Evolutionary conservation across 2,888 invertebrate genomes (phyloP), one percentile per base, ranked within the genome.

Genomic region (Epistrophe eligans): DNA sequence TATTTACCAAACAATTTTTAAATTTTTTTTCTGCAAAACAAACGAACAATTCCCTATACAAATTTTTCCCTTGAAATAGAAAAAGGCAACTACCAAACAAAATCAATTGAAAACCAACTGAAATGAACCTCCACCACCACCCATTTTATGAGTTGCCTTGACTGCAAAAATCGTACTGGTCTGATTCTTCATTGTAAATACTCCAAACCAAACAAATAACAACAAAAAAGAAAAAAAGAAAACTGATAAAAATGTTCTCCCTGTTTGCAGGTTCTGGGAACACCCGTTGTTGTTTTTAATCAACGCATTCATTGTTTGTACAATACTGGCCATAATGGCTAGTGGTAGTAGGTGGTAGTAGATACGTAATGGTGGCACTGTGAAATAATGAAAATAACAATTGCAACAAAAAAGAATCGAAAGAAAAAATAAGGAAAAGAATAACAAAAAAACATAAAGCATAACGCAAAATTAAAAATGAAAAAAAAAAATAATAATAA

Each of bases 221-320:
- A 77, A 52, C 2, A 15, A 58, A 58, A 19, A 38, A 24, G n/a
- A 38, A 15, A 15, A 48, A 74, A 57, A 45, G 62, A 79, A 64
- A 66, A 82, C 66, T 57, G 67, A 70, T 70, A 70, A 70, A 70
- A 70, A 40, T 52, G 7, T 50, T 73, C 67, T 64, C 66, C 60
- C 64, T 72, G 40, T 72, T 83, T 79, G 71, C 66, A 48, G 43
- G 71, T 72, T 82, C 70, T 24, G 66, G 82, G 55, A 83, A 72
- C 64, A 45, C 58, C 67, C 83, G 60, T 76, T 77, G 88, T 80
- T 88, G 77, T 84, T 88, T 84, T 88, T 88, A 88, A 88, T 88
- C 88, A 88, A 88, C 88, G 79, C 88, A 77, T 79, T 73, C 84
- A 77, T 88, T 88, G 87, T 87, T 88, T 84, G 52, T 60, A 80